phyloP scores from a whole-genome alignment of 2,113 vertebrate genomes.

The Microtus ochrogaster region DNA sequence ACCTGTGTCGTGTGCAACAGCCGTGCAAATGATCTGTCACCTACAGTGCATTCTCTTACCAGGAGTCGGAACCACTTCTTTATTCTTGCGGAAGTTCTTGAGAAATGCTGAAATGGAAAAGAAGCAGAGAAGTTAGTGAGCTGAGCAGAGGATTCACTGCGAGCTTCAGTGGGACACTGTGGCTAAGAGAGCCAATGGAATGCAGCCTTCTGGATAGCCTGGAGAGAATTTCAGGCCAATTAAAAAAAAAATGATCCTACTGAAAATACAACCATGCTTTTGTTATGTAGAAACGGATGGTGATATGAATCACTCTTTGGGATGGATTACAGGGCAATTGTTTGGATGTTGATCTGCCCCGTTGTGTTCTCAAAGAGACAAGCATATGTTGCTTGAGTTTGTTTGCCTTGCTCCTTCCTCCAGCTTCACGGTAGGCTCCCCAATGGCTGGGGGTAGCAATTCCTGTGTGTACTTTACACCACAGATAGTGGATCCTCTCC shows the following conservation, averaged over 20 bases:
- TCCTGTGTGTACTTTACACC: neutral
- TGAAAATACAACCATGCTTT: neutral
- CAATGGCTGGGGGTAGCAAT: neutral
- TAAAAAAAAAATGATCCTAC: neutral
- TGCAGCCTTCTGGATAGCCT: fast-evolving
- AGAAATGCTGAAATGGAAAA: constrained; percentile 11
- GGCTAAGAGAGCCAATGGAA: neutral
- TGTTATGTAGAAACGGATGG: neutral
- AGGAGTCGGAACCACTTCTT: constrained; percentile 50
- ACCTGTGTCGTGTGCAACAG: fast-evolving
- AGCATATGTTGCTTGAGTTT: neutral
- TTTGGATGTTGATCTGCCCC: neutral
- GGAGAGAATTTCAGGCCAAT: neutral
- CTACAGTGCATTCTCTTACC: neutral
- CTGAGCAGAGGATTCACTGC: neutral
- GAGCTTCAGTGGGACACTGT: neutral
- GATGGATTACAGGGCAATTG: neutral
- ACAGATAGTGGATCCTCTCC: neutral
- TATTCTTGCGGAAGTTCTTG: constrained; percentile 60
- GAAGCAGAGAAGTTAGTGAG: neutral
- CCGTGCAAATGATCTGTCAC: fast-evolving
- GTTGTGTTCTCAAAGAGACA: neutral
- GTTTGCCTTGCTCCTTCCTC: neutral
- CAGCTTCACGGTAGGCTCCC: neutral
- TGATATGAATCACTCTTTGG: neutral